Percentiles rank a stretch among this genome's conserved stretches.
phyloP scores from a whole-genome alignment of 1,140 invertebrate genomes.

The Cryptotermes secundus region DNA sequence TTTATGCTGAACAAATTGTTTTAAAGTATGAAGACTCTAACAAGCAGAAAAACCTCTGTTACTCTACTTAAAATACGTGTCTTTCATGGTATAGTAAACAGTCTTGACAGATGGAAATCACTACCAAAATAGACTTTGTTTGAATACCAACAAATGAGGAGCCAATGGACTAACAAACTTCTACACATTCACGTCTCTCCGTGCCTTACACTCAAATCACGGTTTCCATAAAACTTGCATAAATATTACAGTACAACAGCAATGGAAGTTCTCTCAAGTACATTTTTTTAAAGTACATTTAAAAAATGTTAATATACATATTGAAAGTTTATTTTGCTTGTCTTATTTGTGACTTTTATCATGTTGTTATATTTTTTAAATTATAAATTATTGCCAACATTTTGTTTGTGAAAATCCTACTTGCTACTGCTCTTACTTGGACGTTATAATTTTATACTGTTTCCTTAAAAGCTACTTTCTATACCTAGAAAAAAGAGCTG shows the following conservation, averaged over 20 bases:
- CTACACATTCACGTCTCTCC: not conserved
- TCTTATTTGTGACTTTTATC: not conserved
- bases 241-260: not conserved
- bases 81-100: not conserved
- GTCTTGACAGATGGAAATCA: not conserved
- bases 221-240: not conserved
- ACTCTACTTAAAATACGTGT: not conserved
- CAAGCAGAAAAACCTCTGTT: not conserved
- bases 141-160: not conserved
- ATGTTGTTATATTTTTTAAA: not conserved
- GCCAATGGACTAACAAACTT: not conserved
- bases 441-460: not conserved
- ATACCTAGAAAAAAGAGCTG: not conserved
- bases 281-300: constrained; percentile 9
- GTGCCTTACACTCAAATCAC: not conserved
- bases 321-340: not conserved
- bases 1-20: too few species aligned
- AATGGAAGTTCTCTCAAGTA: constrained; percentile 10
- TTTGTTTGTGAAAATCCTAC: not conserved
- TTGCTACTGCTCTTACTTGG: not conserved
- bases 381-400: constrained; percentile 13
- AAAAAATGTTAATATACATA: constrained; percentile 10
- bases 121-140: not conserved
- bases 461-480: not conserved
- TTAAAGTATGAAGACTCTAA: too few species aligned